phyloP scores from a whole-genome alignment of 2,888 invertebrate genomes.

The Hermaeophaga mercurialis region DNA sequence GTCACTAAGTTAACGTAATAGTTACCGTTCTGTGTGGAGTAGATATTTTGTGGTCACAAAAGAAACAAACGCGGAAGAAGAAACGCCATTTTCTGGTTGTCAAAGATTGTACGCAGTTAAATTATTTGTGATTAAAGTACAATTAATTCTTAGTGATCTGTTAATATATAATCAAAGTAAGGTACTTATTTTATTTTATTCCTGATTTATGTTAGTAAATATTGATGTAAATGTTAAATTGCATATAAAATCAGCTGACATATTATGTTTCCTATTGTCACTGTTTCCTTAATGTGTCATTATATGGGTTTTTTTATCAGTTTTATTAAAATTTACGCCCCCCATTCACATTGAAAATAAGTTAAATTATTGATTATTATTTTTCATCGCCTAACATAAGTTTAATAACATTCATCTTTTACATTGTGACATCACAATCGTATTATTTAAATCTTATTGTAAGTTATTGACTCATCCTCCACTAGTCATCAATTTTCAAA shows the following conservation, averaged over 20 bases:
- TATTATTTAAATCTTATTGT: slow-evolving; percentile 8
- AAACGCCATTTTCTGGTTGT: slow-evolving; percentile 47
- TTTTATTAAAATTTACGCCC: slow-evolving; percentile 31
- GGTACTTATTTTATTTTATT: slow-evolving; percentile 3
- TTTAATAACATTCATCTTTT: slow-evolving; percentile 4
- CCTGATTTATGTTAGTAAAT: neutral
- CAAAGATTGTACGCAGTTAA: slow-evolving; percentile 46
- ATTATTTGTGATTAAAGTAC: slow-evolving; percentile 39
- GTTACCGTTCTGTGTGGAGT: too few species aligned
- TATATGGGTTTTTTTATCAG: slow-evolving; percentile 26
- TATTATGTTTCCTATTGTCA: slow-evolving; percentile 30
- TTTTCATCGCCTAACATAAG: neutral
- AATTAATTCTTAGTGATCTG: slow-evolving; percentile 21
- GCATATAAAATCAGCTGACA: slow-evolving; percentile 40
- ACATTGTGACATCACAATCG: slow-evolving; percentile 22
- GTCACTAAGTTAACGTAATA: too few species aligned
- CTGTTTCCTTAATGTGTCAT: slow-evolving; percentile 29
- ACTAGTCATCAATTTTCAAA: slow-evolving; percentile 7
- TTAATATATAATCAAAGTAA: slow-evolving; percentile 28
- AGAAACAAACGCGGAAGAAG: slow-evolving; percentile 26
- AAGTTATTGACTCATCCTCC: slow-evolving; percentile 12
- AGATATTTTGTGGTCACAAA: too few species aligned
- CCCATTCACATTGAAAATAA: slow-evolving; percentile 12
- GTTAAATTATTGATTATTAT: neutral
- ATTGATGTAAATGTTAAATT: slow-evolving; percentile 14